phyloP scores from a whole-genome alignment of 2,113 vertebrate species.

The Caranx ignobilis region DNA sequence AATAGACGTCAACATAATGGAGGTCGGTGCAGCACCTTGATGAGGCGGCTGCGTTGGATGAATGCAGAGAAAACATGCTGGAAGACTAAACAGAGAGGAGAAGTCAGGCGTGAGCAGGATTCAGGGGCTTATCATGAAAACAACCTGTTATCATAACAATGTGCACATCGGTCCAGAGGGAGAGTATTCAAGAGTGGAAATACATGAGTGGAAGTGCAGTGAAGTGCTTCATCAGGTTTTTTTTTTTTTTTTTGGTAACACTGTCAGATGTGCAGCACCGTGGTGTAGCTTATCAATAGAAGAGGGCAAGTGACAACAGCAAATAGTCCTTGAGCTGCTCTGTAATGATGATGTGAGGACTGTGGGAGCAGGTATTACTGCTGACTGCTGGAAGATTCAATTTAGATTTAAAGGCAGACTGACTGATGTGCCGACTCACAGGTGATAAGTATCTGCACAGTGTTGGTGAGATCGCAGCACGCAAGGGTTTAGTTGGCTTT shows the following conservation, averaged over 20 bases:
- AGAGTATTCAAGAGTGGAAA: not conserved
- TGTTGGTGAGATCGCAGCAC: not conserved
- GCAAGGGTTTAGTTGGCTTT: no score
- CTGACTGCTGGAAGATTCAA: slow-evolving; percentile 22
- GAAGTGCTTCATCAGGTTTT: no score
- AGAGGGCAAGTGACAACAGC: slow-evolving; percentile 5
- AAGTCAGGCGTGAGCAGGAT: no score
- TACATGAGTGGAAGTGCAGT: no score
- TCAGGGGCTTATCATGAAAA: no score
- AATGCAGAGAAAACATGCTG: no score
- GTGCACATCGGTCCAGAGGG: not conserved
- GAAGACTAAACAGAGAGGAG: no score
- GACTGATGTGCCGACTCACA: not conserved
- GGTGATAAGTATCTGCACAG: slow-evolving; percentile 6
- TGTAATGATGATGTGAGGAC: not conserved
- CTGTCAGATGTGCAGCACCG: no score
- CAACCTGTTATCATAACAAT: not conserved
- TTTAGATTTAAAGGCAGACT: slow-evolving; percentile 22
- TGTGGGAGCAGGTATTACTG: slow-evolving; percentile 18
- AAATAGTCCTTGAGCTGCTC: slow-evolving; percentile 9
- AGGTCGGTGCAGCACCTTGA: no score
- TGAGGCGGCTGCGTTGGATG: no score
- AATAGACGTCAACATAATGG: no score
- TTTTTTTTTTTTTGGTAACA: no score
- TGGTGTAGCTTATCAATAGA: not conserved